These are phyloP conservation scores for Petrocephalus zakoni DNA, from an alignment of 2,113 vertebrate species.

Conservation along the genomic window DNA sequence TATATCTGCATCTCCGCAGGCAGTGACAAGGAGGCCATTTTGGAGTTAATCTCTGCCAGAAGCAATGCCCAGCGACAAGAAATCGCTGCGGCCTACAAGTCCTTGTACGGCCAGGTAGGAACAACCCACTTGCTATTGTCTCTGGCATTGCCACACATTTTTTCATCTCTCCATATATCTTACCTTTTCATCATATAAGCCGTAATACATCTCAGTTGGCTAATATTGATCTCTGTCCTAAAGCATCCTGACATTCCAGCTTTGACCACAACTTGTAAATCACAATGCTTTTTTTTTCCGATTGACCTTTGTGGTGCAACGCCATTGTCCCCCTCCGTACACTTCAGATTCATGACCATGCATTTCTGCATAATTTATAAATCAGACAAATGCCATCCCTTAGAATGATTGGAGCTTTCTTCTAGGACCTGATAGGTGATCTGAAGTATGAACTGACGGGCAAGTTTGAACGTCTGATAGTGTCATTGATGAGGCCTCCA, in stretches of 20 bases:
- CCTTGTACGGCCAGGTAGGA: constrained; percentile 83
- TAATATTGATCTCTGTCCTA: not conserved
- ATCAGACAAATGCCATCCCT: not conserved
- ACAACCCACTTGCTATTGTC: not conserved
- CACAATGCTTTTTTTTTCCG: not conserved
- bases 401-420: not conserved
- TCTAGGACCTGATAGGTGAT: constrained; percentile 87
- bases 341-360: not conserved
- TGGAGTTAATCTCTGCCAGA: constrained; percentile 81
- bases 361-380: not conserved
- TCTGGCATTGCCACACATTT: not conserved
- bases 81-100: constrained; percentile 79
- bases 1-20: constrained; percentile 56
- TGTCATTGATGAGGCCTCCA: constrained; percentile 82
- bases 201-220: not conserved
- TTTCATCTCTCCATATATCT: not conserved
- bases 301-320: not conserved
- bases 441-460: constrained; percentile 94
- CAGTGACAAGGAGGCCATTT: constrained; percentile 91
- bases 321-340: not conserved
- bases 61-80: constrained; percentile 87
- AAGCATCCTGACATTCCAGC: not conserved
- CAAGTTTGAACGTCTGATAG: constrained; percentile 91
- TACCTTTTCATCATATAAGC: not conserved
- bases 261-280: not conserved